These are phyloP conservation scores for Coptotermes formosanus DNA, from an alignment of 1,140 invertebrate genomes.

Conservation along the genomic window DNA sequence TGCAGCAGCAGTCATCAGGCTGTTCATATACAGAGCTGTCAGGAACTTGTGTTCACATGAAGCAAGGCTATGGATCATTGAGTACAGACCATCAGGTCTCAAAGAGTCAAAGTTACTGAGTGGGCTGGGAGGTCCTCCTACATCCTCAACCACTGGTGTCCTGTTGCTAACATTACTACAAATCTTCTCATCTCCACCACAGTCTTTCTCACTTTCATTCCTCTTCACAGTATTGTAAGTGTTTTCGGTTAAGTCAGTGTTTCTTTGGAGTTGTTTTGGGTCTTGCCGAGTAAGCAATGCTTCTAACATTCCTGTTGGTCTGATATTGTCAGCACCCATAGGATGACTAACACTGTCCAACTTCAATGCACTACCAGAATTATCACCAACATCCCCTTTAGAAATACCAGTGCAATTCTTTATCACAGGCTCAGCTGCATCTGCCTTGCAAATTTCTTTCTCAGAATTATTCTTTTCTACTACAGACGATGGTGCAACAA, in stretches of 20 bases:
- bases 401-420: neutral
- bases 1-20: conserved; percentile 44
- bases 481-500: conserved; percentile 44
- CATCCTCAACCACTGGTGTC: neutral
- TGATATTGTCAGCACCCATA: neutral
- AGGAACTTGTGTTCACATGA: conserved; percentile 57
- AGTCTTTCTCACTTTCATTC: neutral
- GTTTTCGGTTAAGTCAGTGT: neutral
- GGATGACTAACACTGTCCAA: neutral
- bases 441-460: neutral
- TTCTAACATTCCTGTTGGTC: conserved; percentile 1
- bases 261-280: neutral
- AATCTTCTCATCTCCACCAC: neutral
- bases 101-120: neutral
- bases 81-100: conserved; percentile 38
- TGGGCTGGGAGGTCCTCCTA: neutral
- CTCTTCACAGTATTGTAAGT: neutral
- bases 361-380: neutral
- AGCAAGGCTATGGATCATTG: conserved; percentile 48
- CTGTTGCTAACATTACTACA: neutral
- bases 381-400: neutral
- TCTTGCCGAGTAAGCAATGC: neutral
- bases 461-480: conserved; percentile 5
- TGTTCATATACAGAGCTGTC: conserved; percentile 61
- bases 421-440: neutral